These are phyloP conservation scores for Chlorodrepanis virens DNA, from an alignment of 2,113 vertebrate species.

Conservation along the genomic window DNA sequence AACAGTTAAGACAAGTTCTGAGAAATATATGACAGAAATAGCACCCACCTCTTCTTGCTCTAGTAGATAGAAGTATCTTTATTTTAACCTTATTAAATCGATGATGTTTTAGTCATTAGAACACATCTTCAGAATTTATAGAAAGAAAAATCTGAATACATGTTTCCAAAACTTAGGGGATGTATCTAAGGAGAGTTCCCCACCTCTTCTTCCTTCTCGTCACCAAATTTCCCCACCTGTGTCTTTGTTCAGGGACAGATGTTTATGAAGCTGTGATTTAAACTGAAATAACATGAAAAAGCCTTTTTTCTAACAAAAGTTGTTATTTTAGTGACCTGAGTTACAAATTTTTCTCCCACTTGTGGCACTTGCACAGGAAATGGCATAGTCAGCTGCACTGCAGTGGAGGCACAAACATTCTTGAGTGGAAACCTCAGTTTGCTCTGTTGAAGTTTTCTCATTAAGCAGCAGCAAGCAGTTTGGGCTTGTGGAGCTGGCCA, in stretches of 20 bases:
- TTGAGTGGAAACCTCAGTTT: background rate
- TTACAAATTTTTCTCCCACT: background rate
- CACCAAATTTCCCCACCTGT: background rate
- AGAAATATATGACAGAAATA: background rate
- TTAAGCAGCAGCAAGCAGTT: background rate
- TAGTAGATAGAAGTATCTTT: background rate
- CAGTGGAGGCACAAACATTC: background rate
- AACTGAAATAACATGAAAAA: background rate
- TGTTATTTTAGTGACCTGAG: background rate
- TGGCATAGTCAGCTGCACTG: fast-evolving
- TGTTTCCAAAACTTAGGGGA: background rate
- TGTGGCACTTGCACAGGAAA: background rate
- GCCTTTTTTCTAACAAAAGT: background rate
- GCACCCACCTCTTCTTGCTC: background rate
- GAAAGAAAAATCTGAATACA: background rate
- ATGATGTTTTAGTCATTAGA: background rate
- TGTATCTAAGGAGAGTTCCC: too few relatives aligned
- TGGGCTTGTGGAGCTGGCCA: background rate
- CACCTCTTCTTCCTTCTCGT: background rate
- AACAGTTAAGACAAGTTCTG: background rate
- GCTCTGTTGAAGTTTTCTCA: background rate
- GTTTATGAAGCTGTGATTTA: background rate
- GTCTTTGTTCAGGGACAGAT: background rate
- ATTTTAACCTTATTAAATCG: background rate
- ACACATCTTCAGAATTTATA: background rate